These are phyloP conservation scores for Danionella cerebrum DNA, from an alignment of 2,113 vertebrate species.

Conservation along the genomic window DNA sequence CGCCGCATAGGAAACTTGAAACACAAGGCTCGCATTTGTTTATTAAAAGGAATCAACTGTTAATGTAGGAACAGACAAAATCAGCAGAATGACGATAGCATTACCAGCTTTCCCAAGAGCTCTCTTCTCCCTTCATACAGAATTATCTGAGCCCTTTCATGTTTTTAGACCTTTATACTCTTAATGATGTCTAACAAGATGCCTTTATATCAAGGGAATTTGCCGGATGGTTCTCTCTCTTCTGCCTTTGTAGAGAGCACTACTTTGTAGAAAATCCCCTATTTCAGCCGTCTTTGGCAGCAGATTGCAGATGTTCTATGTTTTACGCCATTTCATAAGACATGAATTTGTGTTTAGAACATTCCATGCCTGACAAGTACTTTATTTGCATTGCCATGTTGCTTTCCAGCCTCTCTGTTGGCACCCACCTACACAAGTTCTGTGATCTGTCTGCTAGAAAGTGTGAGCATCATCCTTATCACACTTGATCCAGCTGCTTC, in stretches of 20 bases:
- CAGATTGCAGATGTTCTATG: background rate
- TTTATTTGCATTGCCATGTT: background rate
- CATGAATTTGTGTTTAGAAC: background rate
- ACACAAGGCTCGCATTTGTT: background rate
- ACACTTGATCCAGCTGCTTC: background rate
- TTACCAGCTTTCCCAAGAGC: conserved; percentile 9
- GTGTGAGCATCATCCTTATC: background rate
- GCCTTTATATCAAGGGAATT: conserved; percentile 1
- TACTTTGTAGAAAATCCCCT: background rate
- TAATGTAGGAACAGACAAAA: conserved; percentile 4
- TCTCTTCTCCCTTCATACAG: background rate
- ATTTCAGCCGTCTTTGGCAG: background rate
- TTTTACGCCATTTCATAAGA: background rate
- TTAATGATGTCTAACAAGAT: conserved; percentile 28
- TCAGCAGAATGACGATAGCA: conserved; percentile 33
- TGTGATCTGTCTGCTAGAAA: background rate
- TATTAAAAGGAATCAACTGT: background rate
- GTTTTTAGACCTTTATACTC: conserved; percentile 14
- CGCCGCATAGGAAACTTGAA: background rate
- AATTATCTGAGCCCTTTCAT: conserved; percentile 18
- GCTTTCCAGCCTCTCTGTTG: background rate
- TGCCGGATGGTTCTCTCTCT: background rate
- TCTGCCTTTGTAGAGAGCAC: background rate
- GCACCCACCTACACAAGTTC: background rate
- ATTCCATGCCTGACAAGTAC: background rate